These are phyloP conservation scores for Vidua chalybeata DNA, from an alignment of 2,113 vertebrate species.

Conservation along the genomic window DNA sequence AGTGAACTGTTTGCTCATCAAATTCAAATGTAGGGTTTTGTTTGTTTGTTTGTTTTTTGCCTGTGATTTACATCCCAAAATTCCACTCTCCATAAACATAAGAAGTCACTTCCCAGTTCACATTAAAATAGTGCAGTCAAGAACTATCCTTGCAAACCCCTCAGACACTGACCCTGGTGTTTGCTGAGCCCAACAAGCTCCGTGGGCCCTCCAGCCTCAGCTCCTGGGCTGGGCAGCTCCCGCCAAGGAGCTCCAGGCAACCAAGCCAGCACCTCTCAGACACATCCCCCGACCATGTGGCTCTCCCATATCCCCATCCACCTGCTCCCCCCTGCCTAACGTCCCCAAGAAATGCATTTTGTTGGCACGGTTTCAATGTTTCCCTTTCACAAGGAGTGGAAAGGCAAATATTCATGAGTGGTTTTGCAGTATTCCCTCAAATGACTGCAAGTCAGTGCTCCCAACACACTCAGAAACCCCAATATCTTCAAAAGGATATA, in stretches of 20 bases:
- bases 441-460: background rate
- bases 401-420: background rate
- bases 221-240: background rate
- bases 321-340: fast-evolving
- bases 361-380: background rate
- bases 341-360: background rate
- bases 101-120: background rate
- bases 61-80: background rate
- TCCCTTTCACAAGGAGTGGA: background rate
- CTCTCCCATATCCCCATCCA: background rate
- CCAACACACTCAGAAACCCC: background rate
- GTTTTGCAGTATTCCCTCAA: background rate
- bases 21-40: background rate
- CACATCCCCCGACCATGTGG: background rate
- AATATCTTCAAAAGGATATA: background rate
- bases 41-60: background rate
- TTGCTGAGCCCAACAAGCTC: background rate
- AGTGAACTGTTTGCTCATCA: background rate
- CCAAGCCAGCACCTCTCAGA: background rate
- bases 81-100: background rate
- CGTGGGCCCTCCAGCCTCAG: background rate
- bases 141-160: background rate
- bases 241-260: background rate
- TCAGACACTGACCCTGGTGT: background rate
- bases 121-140: background rate